Percentiles rank a stretch among this genome's conserved stretches.
Evolutionary conservation across 2,888 invertebrate genomes (phyloP).

Genomic region (Eumacrocentrus americanus): DNA sequence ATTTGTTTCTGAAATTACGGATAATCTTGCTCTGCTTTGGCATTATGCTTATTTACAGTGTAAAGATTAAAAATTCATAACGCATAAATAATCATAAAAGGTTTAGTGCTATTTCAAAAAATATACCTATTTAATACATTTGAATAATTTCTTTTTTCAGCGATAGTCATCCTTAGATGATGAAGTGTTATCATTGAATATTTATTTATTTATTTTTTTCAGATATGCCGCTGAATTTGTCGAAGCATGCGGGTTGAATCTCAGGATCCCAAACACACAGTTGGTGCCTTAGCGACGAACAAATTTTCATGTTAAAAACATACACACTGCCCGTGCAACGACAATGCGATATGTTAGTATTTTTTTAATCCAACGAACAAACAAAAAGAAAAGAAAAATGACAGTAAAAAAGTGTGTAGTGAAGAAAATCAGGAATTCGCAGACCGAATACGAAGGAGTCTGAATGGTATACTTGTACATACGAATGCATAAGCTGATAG

Average conservation of each 20-base stretch:
- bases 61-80: no score
- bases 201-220: slow-evolving; percentile 59
- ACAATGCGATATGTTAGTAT: slow-evolving; percentile 61
- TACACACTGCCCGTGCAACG: slow-evolving; percentile 60
- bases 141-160: no score
- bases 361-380: slow-evolving; percentile 27
- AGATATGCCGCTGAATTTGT: slow-evolving; percentile 91
- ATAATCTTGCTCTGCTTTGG: no score
- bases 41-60: no score
- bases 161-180: no score
- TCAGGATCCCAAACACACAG: slow-evolving; percentile 54
- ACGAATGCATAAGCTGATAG: slow-evolving; percentile 51
- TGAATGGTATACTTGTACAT: slow-evolving; percentile 56
- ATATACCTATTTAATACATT: no score
- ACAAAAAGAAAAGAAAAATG: slow-evolving; percentile 12
- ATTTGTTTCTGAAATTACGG: no score
- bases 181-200: slow-evolving; percentile 2
- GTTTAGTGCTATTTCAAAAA: no score
- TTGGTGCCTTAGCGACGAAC: slow-evolving; percentile 46
- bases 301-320: slow-evolving; percentile 43
- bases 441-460: slow-evolving; percentile 38
- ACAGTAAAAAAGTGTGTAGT: slow-evolving; percentile 12
- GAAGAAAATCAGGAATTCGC: slow-evolving; percentile 5
- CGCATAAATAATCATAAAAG: no score
- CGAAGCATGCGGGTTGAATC: slow-evolving; percentile 77